These are phyloP conservation scores for Thymelicus lineola DNA, from an alignment of 2,888 invertebrate species.

Conservation along the genomic window DNA sequence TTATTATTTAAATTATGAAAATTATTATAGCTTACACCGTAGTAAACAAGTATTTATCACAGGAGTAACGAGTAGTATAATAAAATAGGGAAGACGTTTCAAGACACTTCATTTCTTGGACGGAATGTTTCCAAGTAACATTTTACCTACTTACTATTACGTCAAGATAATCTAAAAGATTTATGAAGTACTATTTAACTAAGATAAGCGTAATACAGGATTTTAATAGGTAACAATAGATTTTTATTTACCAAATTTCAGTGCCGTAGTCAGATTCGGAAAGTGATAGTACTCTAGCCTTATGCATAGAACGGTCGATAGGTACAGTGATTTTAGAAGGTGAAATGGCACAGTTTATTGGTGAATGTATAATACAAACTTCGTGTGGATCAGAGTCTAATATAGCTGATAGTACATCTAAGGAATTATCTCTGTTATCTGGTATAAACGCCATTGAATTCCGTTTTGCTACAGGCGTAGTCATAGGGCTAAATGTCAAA, in stretches of 20 bases:
- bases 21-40: conserved; percentile 17
- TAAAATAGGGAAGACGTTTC: conserved; percentile 62
- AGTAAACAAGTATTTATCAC: conserved; percentile 59
- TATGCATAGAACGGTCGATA: conserved; percentile 85
- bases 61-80: conserved; percentile 56
- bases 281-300: conserved; percentile 87
- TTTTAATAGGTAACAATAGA: conserved; percentile 45
- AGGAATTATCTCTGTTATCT: conserved; percentile 68
- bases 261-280: conserved; percentile 87
- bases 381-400: conserved; percentile 80
- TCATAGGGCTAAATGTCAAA: conserved; percentile 75
- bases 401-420: conserved; percentile 77
- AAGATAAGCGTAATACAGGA: conserved; percentile 48
- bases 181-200: conserved; percentile 25
- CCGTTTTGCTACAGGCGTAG: conserved; percentile 73
- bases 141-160: conserved; percentile 10
- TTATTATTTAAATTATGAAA: conserved; percentile 48
- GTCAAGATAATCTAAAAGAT: conserved; percentile 9
- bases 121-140: conserved; percentile 54
- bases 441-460: conserved; percentile 73
- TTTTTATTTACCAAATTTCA: conserved; percentile 88
- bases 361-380: conserved; percentile 69
- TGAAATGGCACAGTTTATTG: conserved; percentile 77
- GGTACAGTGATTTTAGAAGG: conserved; percentile 87
- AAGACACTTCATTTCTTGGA: conserved; percentile 56